Evolutionary conservation across 2,797 vertebrate genomes (phyloP), one percentile per base, ranked within the genome.

Genomic region (Cirrhinus molitorella): DNA sequence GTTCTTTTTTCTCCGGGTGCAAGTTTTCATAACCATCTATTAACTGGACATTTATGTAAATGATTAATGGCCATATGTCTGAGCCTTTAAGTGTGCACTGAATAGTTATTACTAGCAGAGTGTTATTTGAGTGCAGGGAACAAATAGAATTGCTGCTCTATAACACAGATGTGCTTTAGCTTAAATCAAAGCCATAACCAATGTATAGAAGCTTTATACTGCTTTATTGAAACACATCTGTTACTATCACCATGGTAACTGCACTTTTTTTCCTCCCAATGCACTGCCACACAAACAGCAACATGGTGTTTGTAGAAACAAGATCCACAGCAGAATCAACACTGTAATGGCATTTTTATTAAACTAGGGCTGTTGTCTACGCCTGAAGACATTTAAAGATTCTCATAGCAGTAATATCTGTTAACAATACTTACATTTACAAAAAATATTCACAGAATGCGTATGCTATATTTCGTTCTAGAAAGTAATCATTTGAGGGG

Each of bases 231-330:
- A 83, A 59, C 55, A 70, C 25, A 28, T 78, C 28, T 16, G 23
- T 83, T 61, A 68, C 63, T 10, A 25, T 83, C 65, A 61, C 81
- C 65, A 78, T 83, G 74, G 81, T 23, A 77, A 83, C 81, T 23
- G 12, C 51, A 68, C 49, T 12, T 11, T 28, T 59, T 47, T 68
- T 45, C 8, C 47, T 43, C 43, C 21, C 19, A 57, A 57, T 37
- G 65, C 63, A 70, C n/a, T 43, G 59, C 65, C 71, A 68, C 53
- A 59, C 67, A 83, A 43, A 68, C 34, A 53, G 73, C 73, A 57
- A 67, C 16, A 74, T 40, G 25, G 45, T 57, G n/a, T 75, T 76
- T 76, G 49, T n/a, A 73, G 5, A 81, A 17, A 13, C 49, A 80
- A 19, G 11, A 19, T 40, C 55, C 37, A 23, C 28, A 67, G 63